Evolutionary conservation across 2,888 invertebrate species (phyloP), one percentile per base, ranked within the genome.

Genomic region (Macrophya alboannulata): DNA sequence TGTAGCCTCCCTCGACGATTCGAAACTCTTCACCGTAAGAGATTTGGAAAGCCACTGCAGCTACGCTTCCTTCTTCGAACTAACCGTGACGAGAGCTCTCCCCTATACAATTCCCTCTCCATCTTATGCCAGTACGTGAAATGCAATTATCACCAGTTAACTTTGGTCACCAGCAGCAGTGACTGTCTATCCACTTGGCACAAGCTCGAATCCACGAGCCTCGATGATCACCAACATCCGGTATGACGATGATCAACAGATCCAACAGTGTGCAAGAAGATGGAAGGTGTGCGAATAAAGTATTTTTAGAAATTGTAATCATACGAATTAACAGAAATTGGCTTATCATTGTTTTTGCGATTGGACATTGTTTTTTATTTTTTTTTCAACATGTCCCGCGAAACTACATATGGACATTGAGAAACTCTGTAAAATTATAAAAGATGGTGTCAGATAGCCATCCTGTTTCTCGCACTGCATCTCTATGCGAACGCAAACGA

Each of bases 131-230:
- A 25, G 31, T 77, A 77, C 48, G 77, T 77, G 77, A 48, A 77
- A 77, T 62, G 65, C 59, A 81, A 81, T 81, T 81, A 81, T 81
- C 81, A 62, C 62, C 81, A 62, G 81, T 81, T 81, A 43, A 43
- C 81, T 81, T 81, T 81, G 40, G 65, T 81, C 21, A 10, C 43
- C 45, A n/a, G 43, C 43, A 62, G 40, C 81, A 81, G 81, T 62
- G 81, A 45, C 62, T 81, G n/a, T 81, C 77, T 37, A 43, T 9
- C 31, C 31, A 31, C 51, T 21, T 45, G 10, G 12, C 43, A 74
- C 25, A 12, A 15, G 4, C 8, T 17, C 37, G 12, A 68, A 15
- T 72, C 71, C 40, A 8, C 8, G 4, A 45, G 4, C n/a, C 6
- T 15, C 10, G 10, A 4, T 37, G 1, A 76, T 45, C 31, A 31